Base-by-base conservation (phyloP, 2,113 vertebrate species). In the Gorsachius goisagi region DNA sequence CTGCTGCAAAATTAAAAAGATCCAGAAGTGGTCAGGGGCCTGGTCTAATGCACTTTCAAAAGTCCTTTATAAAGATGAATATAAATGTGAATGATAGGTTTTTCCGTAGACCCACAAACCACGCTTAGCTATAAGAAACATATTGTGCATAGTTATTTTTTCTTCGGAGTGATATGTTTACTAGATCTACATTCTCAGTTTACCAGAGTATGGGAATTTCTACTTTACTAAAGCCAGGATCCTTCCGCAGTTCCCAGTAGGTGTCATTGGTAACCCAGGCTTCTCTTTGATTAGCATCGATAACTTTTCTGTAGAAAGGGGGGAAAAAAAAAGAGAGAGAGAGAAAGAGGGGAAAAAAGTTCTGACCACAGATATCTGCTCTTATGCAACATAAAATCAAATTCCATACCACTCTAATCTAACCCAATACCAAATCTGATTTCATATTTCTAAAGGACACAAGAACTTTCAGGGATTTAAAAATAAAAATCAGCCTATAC, bases 211-310 rank as follows among this genome's bases (percentile, higher is more conserved):
- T 83, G 13, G 97, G 96, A 97, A 98, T 98, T 92, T 99, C 99
- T 98, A 99, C 98, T 98, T 99, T 99, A 97, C 98, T 99, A 98
- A 99, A 99, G 93, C 99, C 99, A 53, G 99, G 99, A 97, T 99
- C 99, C 97, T 99, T 99, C 75, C 99, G 99, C 37, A 99, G 98
- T 95, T 99, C 99, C 99, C 99, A 99, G 97, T 99, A 99, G 45
- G 96, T 99, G 96, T 99, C 99, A 92, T 99, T 99, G 92, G 99
- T 99, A 97, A 99, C 98, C 99, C 99, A 99, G 79, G 98, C 97
- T 98, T 99, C 99, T 97, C 99, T 99, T 97, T 99, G 99, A 98
- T 99, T 99, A 93, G 98, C 96, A 9, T 99, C 99, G 2, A 98
- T 97, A 93, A 99, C 98, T 98, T 99, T 99, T 98, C 99, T 99